Percentiles rank a stretch among this genome's conserved stretches.
Evolutionary conservation across 2,113 vertebrate species (phyloP).

Genomic region (Sitta europaea): DNA sequence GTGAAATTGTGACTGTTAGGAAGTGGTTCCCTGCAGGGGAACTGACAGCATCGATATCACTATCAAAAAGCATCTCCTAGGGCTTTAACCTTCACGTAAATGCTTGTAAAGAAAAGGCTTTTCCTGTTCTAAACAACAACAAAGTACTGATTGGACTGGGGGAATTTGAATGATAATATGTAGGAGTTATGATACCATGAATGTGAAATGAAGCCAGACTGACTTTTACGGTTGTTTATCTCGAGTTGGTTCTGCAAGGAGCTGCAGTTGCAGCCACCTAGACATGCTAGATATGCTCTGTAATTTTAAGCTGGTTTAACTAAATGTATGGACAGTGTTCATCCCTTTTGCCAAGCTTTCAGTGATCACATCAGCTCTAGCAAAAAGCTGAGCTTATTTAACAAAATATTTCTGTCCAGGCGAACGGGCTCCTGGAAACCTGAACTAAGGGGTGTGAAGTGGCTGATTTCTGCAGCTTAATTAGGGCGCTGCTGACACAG

Average conservation of each 20-base stretch:
- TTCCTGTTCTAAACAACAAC: neutral
- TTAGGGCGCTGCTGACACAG: neutral
- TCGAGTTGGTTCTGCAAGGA: neutral
- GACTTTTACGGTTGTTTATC: neutral
- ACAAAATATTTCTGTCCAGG: neutral
- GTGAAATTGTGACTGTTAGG: neutral
- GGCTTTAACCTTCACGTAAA: neutral
- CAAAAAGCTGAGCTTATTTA: neutral
- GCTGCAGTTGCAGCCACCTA: neutral
- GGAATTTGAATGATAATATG: neutral
- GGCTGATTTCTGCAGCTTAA: neutral
- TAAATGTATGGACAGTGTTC: accelerated
- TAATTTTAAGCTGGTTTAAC: neutral
- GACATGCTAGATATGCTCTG: neutral
- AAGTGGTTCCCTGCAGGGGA: neutral
- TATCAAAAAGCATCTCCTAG: neutral
- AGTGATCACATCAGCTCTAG: neutral
- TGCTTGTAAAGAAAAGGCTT: neutral
- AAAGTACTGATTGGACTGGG: neutral
- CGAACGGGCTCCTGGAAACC: neutral
- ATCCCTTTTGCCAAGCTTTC: neutral
- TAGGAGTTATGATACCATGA: neutral
- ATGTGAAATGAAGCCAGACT: neutral
- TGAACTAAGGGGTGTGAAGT: neutral
- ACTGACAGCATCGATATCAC: neutral